Evolutionary conservation across 2,113 vertebrate species (phyloP).

Genomic region (Etheostoma spectabile): DNA sequence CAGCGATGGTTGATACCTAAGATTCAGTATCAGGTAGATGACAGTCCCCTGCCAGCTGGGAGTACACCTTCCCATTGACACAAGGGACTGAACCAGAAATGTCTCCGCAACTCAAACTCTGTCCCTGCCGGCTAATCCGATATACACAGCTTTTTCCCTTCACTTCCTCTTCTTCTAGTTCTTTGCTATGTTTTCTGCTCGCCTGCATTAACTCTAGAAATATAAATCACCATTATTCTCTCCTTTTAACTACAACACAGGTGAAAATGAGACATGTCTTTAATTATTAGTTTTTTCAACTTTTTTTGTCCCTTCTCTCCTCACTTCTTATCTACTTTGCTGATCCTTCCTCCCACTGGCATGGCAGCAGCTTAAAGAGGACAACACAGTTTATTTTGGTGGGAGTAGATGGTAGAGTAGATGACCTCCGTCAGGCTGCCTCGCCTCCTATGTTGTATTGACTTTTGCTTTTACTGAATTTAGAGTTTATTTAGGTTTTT

Average conservation of each 20-base stretch:
- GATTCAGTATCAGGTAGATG: constrained; percentile 7
- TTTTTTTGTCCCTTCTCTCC: not conserved
- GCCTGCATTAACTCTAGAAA: not conserved
- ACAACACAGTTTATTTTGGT: constrained; percentile 22
- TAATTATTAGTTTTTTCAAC: not conserved
- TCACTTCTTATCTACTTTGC: not conserved
- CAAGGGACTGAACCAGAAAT: not conserved
- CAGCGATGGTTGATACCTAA: not conserved
- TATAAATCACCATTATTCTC: not conserved
- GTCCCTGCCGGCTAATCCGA: constrained; percentile 12
- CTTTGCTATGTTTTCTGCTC: not conserved
- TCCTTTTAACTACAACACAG: not conserved
- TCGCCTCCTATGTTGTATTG: not conserved
- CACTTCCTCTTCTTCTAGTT: not conserved
- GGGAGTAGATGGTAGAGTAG: not conserved
- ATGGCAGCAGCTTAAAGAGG: constrained; percentile 15
- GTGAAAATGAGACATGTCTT: not conserved
- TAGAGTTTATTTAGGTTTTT: not conserved
- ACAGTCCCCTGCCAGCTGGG: constrained; percentile 31
- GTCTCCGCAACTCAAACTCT: not conserved
- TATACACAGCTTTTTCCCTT: not conserved
- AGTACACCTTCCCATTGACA: constrained; percentile 15
- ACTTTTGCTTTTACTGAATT: constrained; percentile 43
- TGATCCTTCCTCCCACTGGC: not conserved
- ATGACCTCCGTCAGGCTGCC: constrained; percentile 16